phyloP scores from a whole-genome alignment of 2,113 vertebrate species.

The Sporophila hypoxantha region DNA sequence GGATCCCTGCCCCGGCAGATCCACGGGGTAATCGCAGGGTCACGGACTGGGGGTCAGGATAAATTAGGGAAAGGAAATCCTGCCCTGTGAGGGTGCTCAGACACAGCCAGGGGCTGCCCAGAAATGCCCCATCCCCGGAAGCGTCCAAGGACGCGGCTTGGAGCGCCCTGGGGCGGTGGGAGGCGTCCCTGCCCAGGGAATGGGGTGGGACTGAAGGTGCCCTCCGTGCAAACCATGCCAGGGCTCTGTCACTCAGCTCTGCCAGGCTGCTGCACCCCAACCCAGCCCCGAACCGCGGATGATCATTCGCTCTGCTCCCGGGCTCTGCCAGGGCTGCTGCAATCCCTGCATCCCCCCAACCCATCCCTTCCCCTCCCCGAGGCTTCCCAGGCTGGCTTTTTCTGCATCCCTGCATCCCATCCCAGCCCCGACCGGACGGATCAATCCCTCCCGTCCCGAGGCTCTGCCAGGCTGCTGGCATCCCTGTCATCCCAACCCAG shows the following conservation, averaged over 20 bases:
- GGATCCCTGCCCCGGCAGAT: not conserved
- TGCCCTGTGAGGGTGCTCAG: not conserved
- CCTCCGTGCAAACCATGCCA: not conserved
- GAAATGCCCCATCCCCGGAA: not conserved
- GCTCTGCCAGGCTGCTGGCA: no score
- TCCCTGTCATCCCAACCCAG: no score
- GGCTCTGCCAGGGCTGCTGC: no score
- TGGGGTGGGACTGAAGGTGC: not conserved
- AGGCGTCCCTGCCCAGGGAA: not conserved
- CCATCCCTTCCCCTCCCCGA: no score
- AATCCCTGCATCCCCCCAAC: no score
- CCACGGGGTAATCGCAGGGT: rapidly evolving
- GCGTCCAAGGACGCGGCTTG: rapidly evolving
- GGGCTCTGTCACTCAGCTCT: not conserved
- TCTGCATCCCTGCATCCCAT: no score
- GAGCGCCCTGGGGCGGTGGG: not conserved
- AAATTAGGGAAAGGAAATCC: not conserved
- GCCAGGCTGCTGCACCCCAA: not conserved
- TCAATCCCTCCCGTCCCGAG: no score
- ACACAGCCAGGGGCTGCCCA: not conserved
- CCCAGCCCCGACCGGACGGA: no score
- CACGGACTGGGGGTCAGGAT: no score
- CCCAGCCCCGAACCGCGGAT: no score
- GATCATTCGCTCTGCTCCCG: no score
- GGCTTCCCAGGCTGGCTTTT: no score